Percentiles rank a stretch among this genome's conserved stretches.
phyloP scores from a whole-genome alignment of 2,113 vertebrate genomes.

The Amphiprion ocellaris region DNA sequence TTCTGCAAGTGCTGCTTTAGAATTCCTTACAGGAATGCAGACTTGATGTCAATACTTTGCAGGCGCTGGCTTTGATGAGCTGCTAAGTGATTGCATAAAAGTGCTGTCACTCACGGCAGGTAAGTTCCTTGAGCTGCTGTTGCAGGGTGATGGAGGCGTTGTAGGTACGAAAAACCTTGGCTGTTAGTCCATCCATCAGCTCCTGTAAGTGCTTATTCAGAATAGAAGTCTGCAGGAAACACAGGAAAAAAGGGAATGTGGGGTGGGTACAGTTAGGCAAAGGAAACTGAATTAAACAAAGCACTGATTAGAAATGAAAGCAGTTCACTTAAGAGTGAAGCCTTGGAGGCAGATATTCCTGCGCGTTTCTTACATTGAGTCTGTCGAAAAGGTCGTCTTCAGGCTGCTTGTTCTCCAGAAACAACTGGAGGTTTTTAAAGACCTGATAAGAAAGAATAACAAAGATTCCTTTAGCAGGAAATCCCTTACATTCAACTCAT shows the following conservation, averaged over 20 bases:
- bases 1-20: neutral
- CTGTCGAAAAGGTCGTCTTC: constrained; percentile 98
- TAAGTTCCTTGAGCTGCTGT: constrained; percentile 95
- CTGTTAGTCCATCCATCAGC: constrained; percentile 98
- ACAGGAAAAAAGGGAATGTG: constrained; percentile 69
- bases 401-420: constrained; percentile 97
- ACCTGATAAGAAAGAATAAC: constrained; percentile 83
- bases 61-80: too few species aligned
- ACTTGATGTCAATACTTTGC: neutral
- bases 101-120: constrained; percentile 87
- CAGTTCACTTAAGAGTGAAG: neutral
- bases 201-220: constrained; percentile 99
- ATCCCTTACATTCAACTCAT: neutral
- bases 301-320: neutral
- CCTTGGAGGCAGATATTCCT: neutral
- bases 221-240: constrained; percentile 93
- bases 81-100: neutral
- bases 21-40: neutral
- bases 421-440: constrained; percentile 97
- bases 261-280: neutral
- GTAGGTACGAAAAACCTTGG: constrained; percentile 99
- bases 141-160: constrained; percentile 99
- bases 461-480: neutral
- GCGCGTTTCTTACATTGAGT: constrained; percentile 90
- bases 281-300: neutral